phyloP scores from a whole-genome alignment of 2,888 invertebrate species.

The Microplitis manilae region DNA sequence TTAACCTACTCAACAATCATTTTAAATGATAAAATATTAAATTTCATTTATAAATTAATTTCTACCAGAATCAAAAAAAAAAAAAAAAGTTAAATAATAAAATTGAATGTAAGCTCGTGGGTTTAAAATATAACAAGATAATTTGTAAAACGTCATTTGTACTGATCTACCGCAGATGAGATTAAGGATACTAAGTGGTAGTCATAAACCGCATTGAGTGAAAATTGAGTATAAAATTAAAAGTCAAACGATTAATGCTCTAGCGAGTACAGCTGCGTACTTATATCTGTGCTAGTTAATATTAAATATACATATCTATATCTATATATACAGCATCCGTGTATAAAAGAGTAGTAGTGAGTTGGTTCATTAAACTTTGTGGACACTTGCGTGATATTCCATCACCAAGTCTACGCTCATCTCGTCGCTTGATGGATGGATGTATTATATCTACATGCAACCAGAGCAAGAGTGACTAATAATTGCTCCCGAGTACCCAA shows the following conservation, averaged over 20 bases:
- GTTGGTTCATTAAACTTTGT: not conserved
- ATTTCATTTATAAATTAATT: not conserved
- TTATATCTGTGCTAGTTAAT: not conserved
- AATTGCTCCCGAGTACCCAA: not conserved
- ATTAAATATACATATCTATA: not conserved
- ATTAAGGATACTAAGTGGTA: constrained; percentile 8
- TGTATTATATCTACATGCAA: not conserved
- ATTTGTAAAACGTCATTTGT: constrained; percentile 1
- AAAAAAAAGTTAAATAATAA: not conserved
- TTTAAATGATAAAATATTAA: no score
- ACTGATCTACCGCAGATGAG: constrained; percentile 11
- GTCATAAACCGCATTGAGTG: constrained; percentile 15
- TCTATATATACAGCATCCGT: no score
- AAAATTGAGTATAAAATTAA: constrained; percentile 21
- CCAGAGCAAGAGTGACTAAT: not conserved
- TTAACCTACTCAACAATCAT: no score
- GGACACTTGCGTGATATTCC: not conserved
- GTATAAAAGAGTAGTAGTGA: not conserved
- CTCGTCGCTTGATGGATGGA: not conserved
- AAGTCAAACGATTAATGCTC: constrained; percentile 12
- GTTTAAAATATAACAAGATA: not conserved
- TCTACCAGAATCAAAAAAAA: not conserved
- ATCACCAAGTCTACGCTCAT: not conserved
- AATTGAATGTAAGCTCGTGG: not conserved
- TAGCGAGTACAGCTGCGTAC: constrained; percentile 4